phyloP scores from a whole-genome alignment of 2,113 vertebrate species.

The Monopterus albus region DNA sequence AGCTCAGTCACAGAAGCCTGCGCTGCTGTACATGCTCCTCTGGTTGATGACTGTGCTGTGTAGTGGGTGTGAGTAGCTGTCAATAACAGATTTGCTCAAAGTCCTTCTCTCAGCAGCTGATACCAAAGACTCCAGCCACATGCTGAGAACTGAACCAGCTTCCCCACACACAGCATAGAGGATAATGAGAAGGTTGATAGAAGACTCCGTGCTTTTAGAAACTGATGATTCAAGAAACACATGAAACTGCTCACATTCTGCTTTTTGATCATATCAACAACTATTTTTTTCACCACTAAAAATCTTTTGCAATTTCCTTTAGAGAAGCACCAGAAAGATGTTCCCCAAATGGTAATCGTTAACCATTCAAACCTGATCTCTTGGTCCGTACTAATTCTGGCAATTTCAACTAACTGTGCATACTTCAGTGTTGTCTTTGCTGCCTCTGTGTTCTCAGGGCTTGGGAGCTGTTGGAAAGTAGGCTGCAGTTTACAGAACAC shows the following conservation, averaged over 20 bases:
- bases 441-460: constrained; percentile 14
- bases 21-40: too few relatives aligned
- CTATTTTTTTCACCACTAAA: too few relatives aligned
- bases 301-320: constrained; percentile 39
- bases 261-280: constrained; percentile 65
- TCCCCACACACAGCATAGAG: too few relatives aligned
- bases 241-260: too few relatives aligned
- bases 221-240: constrained; percentile 41
- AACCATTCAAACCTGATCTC: constrained; percentile 12
- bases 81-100: too few relatives aligned
- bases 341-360: constrained; percentile 16
- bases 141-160: too few relatives aligned
- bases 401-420: constrained; percentile 34
- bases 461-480: constrained; percentile 1
- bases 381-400: neutral
- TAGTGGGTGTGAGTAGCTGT: too few relatives aligned
- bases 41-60: too few relatives aligned
- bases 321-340: constrained; percentile 14
- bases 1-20: too few relatives aligned
- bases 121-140: too few relatives aligned
- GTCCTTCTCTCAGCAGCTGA: too few relatives aligned
- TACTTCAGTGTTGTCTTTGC: constrained; percentile 20
- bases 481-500: neutral
- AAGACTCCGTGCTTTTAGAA: constrained; percentile 35
- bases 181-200: constrained; percentile 20